These are phyloP conservation scores for Numenius phaeopus DNA, from an alignment of 2,797 vertebrate genomes.

Conservation along the genomic window DNA sequence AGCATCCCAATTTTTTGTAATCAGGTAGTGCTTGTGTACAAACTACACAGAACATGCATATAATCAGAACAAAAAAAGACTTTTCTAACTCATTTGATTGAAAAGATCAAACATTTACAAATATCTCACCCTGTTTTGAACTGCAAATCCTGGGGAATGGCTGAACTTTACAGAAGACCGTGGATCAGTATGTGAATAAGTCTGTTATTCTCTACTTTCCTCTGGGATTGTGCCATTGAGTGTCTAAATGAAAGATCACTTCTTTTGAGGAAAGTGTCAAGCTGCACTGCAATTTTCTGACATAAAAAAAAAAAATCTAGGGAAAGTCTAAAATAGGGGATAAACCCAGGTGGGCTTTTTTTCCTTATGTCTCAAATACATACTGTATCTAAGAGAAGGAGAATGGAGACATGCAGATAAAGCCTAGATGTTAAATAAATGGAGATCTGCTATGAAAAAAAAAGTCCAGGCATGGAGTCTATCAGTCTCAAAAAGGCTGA, in stretches of 20 bases:
- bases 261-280: slow-evolving; percentile 36
- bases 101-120: slow-evolving; percentile 42
- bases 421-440: background rate
- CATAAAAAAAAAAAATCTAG: background rate
- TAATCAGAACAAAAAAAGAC: background rate
- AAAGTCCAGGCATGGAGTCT: background rate
- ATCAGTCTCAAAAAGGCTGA: background rate
- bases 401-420: background rate
- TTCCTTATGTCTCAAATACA: background rate
- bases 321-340: background rate
- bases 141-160: slow-evolving; percentile 59
- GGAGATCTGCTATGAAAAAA: background rate
- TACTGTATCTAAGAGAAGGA: background rate
- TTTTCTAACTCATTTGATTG: background rate
- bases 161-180: slow-evolving; percentile 59
- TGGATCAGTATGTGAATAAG: background rate
- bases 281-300: background rate
- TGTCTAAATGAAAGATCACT: slow-evolving; percentile 50
- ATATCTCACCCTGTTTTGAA: slow-evolving; percentile 47
- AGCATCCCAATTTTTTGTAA: background rate
- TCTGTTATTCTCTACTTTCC: slow-evolving; percentile 34
- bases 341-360: background rate
- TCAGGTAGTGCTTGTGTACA: background rate
- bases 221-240: slow-evolving; percentile 1
- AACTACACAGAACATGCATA: background rate